Evolutionary conservation across 2,888 invertebrate species (phyloP), one percentile per base, ranked within the genome.

Genomic region (Diarsia brunnea): DNA sequence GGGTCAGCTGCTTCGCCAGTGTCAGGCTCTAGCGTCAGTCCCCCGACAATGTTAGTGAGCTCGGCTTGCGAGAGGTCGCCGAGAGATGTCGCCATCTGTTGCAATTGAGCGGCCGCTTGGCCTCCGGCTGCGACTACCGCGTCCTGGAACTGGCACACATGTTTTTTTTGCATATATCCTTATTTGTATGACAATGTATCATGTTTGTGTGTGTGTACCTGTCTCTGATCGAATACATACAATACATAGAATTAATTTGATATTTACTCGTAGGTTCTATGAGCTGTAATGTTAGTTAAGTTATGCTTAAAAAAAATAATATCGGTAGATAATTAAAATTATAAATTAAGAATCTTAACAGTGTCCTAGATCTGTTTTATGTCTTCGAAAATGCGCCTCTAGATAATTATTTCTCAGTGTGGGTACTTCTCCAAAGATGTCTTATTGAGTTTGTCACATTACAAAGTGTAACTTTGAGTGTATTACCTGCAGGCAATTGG

Each of bases 401-500:
- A 24, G 0, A 8, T 55, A 2, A 49, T 65, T n/a, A n/a, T n/a
- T n/a, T 49, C 24, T 43, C 21, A 63, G 43, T 58, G 38, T 47
- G 14, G 8, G 27, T 55, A 71, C 38, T 58, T 53, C 64, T 84
- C 68, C 73, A 81, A 60, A 65, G 24, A 24, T 47, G 55, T 10
- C 21, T 66, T 51, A 55, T 19, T 70, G 64, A 71, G 66, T 69
- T 63, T 73, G 55, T 75, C 63, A 61, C 58, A 79, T 45, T 68
- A 45, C 19, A 49, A 45, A 65, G 65, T 73, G 64, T 73, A 82
- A 77, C 69, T 65, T 75, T 79, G 82, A 84, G 73, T 65, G 68
- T 75, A 78, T 90, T 90, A 98, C 98, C 97, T 98, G 98, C 92
- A 99, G 97, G 97, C 98, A 98, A 95, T 98, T 98, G 90, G 98